Percentiles rank a stretch among this genome's conserved stretches.
Evolutionary conservation across 1,140 invertebrate species (phyloP).

Genomic region (Trinorchestia longiramus): DNA sequence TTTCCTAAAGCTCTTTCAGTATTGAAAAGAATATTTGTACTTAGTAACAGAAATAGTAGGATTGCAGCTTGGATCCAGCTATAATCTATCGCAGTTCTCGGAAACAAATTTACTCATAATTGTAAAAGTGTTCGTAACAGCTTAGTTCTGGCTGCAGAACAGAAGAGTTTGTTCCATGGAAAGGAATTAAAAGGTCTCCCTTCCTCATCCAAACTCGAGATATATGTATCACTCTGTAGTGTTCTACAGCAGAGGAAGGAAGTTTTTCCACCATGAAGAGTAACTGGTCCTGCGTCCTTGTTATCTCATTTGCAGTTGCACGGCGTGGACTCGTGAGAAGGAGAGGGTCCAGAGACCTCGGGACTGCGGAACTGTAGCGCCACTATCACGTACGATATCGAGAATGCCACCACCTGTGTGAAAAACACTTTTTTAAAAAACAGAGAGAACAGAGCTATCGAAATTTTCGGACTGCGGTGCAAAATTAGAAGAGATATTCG

Average conservation of each 20-base stretch:
- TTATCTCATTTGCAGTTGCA: not conserved
- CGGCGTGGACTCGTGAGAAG: not conserved
- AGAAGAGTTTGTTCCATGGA: not conserved
- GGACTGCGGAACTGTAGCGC: not conserved
- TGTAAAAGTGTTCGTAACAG: no score
- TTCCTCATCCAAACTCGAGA: not conserved
- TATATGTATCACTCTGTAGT: not conserved
- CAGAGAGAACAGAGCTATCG: not conserved
- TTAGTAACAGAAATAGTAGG: no score
- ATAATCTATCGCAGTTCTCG: no score
- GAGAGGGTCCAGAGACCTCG: not conserved
- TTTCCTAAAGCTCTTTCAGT: no score
- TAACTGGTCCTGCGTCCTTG: not conserved
- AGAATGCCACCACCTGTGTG: not conserved
- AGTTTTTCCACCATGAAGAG: not conserved
- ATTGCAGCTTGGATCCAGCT: no score
- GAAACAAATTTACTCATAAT: no score
- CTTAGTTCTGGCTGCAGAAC: not conserved
- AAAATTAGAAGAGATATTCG: no score
- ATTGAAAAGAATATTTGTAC: no score
- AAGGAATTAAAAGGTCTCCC: not conserved
- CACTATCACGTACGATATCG: constrained; percentile 11
- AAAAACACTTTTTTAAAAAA: not conserved
- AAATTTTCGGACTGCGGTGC: no score
- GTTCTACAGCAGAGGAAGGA: not conserved